Conservation (phyloP, 2,797 vertebrate genomes). For the Cynopterus sphinx region DNA sequence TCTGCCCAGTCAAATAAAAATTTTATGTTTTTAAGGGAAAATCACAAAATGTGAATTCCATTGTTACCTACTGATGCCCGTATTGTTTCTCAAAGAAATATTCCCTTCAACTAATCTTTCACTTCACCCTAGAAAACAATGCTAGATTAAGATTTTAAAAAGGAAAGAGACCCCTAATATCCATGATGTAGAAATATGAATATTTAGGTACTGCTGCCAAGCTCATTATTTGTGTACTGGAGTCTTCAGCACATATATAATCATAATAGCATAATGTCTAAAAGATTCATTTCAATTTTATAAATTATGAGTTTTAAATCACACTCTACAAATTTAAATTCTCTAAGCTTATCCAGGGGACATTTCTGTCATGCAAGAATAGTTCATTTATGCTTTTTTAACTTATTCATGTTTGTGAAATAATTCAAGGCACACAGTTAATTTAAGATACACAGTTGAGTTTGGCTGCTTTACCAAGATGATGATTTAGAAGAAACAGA, state of each 20-base stretch:
- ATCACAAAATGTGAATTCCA: background rate
- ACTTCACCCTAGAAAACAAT: background rate
- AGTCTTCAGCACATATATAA: background rate
- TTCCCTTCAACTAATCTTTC: background rate
- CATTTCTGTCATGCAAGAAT: constrained; percentile 25
- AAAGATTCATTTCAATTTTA: background rate
- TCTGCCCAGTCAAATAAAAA: background rate
- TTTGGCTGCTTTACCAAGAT: constrained; percentile 5
- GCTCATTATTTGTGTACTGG: background rate
- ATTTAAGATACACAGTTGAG: background rate
- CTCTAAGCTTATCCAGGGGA: background rate
- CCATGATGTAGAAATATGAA: background rate
- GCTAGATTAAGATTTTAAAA: no score
- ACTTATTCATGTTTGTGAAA: background rate
- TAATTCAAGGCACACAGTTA: background rate
- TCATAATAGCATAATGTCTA: background rate
- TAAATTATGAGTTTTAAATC: constrained; percentile 16
- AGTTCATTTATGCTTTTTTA: constrained; percentile 5
- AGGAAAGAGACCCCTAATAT: background rate
- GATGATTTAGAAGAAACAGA: background rate
- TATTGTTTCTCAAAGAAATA: background rate
- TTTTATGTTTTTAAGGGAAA: constrained; percentile 20
- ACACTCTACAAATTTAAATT: background rate
- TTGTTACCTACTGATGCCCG: background rate
- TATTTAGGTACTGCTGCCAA: background rate